Conservation (phyloP, 2,888 invertebrate genomes). For the Trichopria drosophilae region DNA sequence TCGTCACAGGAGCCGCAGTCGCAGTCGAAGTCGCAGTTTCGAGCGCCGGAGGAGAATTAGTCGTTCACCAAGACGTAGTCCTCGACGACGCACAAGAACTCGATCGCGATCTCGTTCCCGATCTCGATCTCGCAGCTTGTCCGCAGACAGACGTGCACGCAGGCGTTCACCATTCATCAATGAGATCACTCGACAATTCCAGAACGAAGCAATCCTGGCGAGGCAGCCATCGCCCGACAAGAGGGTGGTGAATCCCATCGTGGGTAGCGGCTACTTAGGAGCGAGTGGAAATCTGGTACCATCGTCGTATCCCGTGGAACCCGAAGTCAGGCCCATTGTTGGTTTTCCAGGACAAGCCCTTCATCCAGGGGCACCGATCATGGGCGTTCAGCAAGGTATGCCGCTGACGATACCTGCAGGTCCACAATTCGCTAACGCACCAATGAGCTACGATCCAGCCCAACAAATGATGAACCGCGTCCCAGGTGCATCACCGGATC, state of each 20-base stretch:
- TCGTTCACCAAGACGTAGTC: conserved; percentile 50
- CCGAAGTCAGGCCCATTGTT: no score
- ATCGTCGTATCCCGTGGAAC: no score
- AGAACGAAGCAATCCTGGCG: conserved; percentile 48
- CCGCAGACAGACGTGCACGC: conserved; percentile 45
- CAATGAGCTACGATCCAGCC: conserved; percentile 45
- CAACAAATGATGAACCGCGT: no score
- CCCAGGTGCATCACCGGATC: conserved; percentile 35
- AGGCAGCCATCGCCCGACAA: no score
- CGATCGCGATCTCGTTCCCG: conserved; percentile 40
- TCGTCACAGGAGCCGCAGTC: conserved; percentile 45
- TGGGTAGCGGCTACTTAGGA: no score
- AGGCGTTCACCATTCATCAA: conserved; percentile 56
- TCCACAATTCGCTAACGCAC: conserved; percentile 36
- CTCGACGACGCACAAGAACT: conserved; percentile 39
- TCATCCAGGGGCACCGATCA: conserved; percentile 9
- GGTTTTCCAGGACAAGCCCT: conserved; percentile 6
- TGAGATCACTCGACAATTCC: conserved; percentile 52
- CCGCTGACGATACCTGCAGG: conserved; percentile 45
- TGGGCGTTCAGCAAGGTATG: conserved; percentile 7
- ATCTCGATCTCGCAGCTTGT: conserved; percentile 46
- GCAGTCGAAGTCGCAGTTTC: conserved; percentile 43
- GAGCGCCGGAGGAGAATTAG: conserved; percentile 48
- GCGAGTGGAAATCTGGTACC: no score
- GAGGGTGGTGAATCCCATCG: no score